Conservation (phyloP, 2,797 vertebrate species). For the Phalloptychus januarius region DNA sequence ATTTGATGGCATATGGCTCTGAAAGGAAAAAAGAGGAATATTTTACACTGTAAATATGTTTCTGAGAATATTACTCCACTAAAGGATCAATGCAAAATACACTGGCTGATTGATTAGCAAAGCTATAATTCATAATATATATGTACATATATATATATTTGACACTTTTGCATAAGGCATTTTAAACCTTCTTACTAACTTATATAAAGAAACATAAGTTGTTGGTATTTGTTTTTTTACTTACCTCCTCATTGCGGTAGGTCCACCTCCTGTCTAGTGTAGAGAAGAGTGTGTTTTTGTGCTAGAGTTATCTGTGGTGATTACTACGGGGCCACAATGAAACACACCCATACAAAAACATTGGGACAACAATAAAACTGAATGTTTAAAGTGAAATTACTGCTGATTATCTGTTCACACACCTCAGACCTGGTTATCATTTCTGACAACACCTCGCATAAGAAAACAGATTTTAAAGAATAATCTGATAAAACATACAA, state of each 20-base stretch:
- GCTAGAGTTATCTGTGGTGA: background rate
- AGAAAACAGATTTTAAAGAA: background rate
- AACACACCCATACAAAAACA: constrained; percentile 21
- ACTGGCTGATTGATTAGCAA: too few species aligned
- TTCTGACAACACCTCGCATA: background rate
- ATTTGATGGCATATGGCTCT: too few species aligned
- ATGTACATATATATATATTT: too few species aligned
- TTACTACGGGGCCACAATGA: background rate
- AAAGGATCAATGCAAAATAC: too few species aligned
- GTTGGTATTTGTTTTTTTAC: background rate
- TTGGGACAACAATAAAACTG: background rate
- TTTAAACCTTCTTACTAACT: background rate
- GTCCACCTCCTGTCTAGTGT: background rate
- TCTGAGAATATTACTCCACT: too few species aligned
- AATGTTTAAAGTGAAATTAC: background rate
- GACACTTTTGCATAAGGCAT: too few species aligned
- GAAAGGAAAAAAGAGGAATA: too few species aligned
- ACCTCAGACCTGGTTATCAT: background rate
- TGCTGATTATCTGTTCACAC: background rate
- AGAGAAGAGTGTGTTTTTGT: constrained; percentile 5
- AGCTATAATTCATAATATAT: too few species aligned
- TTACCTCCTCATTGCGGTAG: background rate
- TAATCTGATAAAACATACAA: background rate
- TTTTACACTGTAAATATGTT: too few species aligned
- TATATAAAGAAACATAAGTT: background rate